Conservation (phyloP, 1,140 invertebrate genomes). For the Musca domestica region DNA sequence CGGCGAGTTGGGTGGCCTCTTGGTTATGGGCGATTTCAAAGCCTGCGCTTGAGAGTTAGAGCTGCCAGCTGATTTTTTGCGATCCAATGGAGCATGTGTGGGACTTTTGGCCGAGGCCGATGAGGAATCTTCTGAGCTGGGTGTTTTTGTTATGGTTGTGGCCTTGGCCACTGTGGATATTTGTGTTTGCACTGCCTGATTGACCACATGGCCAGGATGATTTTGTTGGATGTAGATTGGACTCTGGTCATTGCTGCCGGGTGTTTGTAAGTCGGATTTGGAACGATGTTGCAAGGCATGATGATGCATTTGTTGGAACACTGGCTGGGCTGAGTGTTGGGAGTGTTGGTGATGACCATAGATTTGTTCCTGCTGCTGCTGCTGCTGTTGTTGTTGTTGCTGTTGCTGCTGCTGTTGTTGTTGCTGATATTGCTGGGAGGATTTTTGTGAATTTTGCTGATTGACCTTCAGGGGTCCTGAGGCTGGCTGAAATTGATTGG, state of each 20-base stretch:
- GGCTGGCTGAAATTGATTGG: slow-evolving; percentile 48
- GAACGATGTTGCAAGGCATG: slow-evolving; percentile 49
- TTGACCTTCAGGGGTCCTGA: slow-evolving; percentile 45
- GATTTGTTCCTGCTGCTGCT: slow-evolving; percentile 32
- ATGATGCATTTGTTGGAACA: slow-evolving; percentile 34
- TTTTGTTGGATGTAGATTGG: slow-evolving; percentile 53
- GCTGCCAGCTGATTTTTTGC: slow-evolving; percentile 62
- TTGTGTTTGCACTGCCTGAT: slow-evolving; percentile 52
- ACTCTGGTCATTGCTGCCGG: slow-evolving; percentile 46
- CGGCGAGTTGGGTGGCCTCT: slow-evolving; percentile 72
- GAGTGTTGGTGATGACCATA: slow-evolving; percentile 34
- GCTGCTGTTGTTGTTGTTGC: slow-evolving; percentile 33
- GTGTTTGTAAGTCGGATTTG: slow-evolving; percentile 40
- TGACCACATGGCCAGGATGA: slow-evolving; percentile 52
- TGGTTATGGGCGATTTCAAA: slow-evolving; percentile 72
- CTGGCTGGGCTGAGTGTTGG: slow-evolving; percentile 38
- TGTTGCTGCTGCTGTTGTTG: slow-evolving; percentile 45
- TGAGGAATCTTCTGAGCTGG: slow-evolving; percentile 48
- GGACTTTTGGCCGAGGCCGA: slow-evolving; percentile 38
- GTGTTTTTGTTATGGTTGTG: slow-evolving; percentile 37
- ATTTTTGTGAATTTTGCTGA: slow-evolving; percentile 30
- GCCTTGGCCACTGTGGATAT: slow-evolving; percentile 40
- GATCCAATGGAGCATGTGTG: slow-evolving; percentile 59
- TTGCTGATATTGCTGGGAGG: slow-evolving; percentile 43
- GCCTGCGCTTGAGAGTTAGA: slow-evolving; percentile 53